Evolutionary conservation across 2,888 invertebrate genomes (phyloP).

Genomic region (Lasioglossum leucozonium): DNA sequence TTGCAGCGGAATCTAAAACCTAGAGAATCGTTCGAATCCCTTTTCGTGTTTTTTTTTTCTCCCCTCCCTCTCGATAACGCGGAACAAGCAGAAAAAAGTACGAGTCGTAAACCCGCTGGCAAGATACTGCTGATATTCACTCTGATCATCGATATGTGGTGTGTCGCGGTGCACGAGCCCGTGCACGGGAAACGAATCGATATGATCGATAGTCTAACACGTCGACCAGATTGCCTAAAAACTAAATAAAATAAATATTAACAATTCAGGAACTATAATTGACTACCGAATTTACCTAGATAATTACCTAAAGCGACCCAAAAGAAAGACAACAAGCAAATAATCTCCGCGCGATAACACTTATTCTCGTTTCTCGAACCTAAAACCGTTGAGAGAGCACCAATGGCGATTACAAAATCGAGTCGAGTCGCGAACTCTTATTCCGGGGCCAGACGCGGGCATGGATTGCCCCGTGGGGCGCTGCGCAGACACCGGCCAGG

Average conservation of each 20-base stretch:
- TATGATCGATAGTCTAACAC: neutral
- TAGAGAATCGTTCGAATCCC: constrained; percentile 27
- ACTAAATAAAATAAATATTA: constrained; percentile 41
- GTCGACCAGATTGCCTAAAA: neutral
- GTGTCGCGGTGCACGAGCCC: neutral
- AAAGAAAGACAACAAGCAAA: neutral
- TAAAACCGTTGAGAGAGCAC: neutral
- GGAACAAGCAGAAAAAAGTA: constrained; percentile 51
- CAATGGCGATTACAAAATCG: neutral
- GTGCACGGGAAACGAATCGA: neutral
- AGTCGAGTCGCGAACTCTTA: neutral
- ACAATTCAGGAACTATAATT: constrained; percentile 25
- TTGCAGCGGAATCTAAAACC: constrained; percentile 21
- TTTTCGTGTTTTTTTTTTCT: neutral
- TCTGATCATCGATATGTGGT: constrained; percentile 45
- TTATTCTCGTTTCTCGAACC: neutral
- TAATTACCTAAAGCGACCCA: constrained; percentile 19
- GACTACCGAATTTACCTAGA: constrained; percentile 10
- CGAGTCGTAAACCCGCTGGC: constrained; percentile 45
- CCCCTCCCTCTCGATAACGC: constrained; percentile 1
- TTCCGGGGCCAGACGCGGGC: neutral
- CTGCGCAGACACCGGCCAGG: neutral
- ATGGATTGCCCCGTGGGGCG: neutral
- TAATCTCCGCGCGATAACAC: neutral
- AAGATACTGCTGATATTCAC: constrained; percentile 43